Evolutionary conservation across 2,888 invertebrate species (phyloP).

Genomic region (Nasonovia ribisnigri): DNA sequence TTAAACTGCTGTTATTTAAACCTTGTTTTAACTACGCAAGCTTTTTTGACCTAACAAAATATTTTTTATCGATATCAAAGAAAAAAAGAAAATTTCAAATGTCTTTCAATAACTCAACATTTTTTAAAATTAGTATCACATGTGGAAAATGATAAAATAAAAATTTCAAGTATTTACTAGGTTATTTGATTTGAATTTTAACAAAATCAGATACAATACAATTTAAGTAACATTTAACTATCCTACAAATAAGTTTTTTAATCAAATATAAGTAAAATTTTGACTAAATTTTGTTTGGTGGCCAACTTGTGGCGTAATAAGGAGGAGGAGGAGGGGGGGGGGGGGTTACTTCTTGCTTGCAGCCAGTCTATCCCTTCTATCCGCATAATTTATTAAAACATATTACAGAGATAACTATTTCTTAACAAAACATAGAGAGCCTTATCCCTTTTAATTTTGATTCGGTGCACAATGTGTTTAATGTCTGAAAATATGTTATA

Average conservation of each 20-base stretch:
- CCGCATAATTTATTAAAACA: not conserved
- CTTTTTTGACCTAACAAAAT: too few species aligned
- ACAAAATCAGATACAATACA: too few species aligned
- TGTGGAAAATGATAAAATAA: too few species aligned
- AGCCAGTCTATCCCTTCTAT: rapidly evolving
- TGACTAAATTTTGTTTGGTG: not conserved
- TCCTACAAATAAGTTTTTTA: not conserved
- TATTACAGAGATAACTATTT: not conserved
- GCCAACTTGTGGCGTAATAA: not conserved
- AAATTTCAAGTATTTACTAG: too few species aligned
- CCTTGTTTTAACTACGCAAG: too few species aligned
- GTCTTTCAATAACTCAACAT: too few species aligned
- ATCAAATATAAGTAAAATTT: not conserved
- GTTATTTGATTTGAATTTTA: too few species aligned
- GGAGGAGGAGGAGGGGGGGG: not conserved
- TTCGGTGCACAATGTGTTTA: not conserved
- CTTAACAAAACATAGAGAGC: not conserved
- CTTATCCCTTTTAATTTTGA: not conserved
- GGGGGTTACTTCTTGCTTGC: not conserved
- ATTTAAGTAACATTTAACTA: not conserved
- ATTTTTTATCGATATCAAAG: too few species aligned
- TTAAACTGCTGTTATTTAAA: too few species aligned
- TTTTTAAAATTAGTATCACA: too few species aligned
- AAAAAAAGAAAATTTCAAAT: too few species aligned
- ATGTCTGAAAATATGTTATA: not conserved